Percentiles rank a stretch among this genome's conserved stretches.
phyloP scores from a whole-genome alignment of 2,797 vertebrate species.

The Notolepis coatsorum region DNA sequence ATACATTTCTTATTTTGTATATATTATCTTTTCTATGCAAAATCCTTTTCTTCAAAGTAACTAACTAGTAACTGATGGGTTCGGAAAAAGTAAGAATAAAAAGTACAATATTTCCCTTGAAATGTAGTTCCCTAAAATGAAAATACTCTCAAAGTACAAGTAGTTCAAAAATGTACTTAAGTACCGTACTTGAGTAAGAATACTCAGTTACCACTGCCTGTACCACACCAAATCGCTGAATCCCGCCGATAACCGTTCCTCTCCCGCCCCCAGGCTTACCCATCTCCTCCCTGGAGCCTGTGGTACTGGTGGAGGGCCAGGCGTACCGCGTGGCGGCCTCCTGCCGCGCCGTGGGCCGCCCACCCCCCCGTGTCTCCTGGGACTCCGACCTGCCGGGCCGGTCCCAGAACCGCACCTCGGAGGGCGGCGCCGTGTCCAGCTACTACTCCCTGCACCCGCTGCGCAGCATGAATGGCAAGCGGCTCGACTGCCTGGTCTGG shows the following conservation, averaged over 20 bases:
- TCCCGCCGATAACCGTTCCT: background rate
- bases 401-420: slow-evolving; percentile 68
- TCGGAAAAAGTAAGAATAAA: too few species aligned
- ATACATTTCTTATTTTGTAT: too few species aligned
- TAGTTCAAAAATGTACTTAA: too few species aligned
- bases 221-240: too few species aligned
- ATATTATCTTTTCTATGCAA: too few species aligned
- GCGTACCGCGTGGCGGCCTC: slow-evolving; percentile 82
- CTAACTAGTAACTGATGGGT: too few species aligned
- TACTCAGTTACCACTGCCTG: too few species aligned
- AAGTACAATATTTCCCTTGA: too few species aligned
- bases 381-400: slow-evolving; percentile 86
- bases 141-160: too few species aligned
- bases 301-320: slow-evolving; percentile 85
- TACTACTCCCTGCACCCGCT: slow-evolving; percentile 87
- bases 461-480: slow-evolving; percentile 88
- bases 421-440: slow-evolving; percentile 80
- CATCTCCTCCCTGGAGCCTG: slow-evolving; percentile 86
- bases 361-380: slow-evolving; percentile 86
- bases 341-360: slow-evolving; percentile 88
- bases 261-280: slow-evolving; percentile 77
- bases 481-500: slow-evolving; percentile 89
- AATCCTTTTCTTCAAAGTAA: too few species aligned
- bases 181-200: too few species aligned
- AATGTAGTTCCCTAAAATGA: too few species aligned